These are phyloP conservation scores for Poeciliopsis prolifica DNA, from an alignment of 2,113 vertebrate species.

Conservation along the genomic window DNA sequence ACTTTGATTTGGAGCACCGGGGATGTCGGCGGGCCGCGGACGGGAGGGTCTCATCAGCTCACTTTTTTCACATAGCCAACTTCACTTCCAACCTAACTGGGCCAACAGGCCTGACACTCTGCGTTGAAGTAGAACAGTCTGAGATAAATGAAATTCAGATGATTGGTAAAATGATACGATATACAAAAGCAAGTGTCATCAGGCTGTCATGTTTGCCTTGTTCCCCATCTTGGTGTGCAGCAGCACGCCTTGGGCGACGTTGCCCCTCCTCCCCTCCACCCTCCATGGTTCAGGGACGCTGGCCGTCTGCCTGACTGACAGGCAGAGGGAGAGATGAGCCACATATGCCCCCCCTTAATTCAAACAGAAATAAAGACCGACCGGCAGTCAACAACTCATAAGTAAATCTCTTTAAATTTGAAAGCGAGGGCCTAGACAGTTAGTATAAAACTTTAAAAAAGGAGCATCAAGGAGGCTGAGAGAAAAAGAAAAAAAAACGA, in stretches of 20 bases:
- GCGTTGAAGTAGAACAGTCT: constrained; percentile 53
- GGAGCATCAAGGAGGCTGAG: constrained; percentile 26
- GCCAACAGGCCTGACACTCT: constrained; percentile 77
- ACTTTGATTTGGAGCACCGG: constrained; percentile 67
- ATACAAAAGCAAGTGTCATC: constrained; percentile 77
- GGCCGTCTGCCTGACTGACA: constrained; percentile 65
- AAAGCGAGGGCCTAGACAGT: constrained; percentile 36
- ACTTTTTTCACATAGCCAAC: constrained; percentile 63
- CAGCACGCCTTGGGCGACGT: constrained; percentile 65
- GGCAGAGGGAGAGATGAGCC: constrained; percentile 56
- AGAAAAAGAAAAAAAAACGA: background rate
- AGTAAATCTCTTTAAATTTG: constrained; percentile 65
- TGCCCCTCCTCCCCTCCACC: constrained; percentile 28
- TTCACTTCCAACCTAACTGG: constrained; percentile 73
- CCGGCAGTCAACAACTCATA: constrained; percentile 66
- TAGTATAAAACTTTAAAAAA: constrained; percentile 41
- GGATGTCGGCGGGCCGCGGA: constrained; percentile 67
- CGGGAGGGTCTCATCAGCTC: constrained; percentile 75
- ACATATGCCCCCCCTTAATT: constrained; percentile 47
- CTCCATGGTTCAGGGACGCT: constrained; percentile 62
- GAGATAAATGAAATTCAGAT: constrained; percentile 78
- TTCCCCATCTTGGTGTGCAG: constrained; percentile 59
- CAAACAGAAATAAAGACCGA: constrained; percentile 57
- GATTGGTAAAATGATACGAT: constrained; percentile 80
- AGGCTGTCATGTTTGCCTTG: constrained; percentile 69